Percentiles rank a stretch among this genome's conserved stretches.
Conservation (phyloP, 2,113 vertebrate species). For the Dasyornis broadbenti region DNA sequence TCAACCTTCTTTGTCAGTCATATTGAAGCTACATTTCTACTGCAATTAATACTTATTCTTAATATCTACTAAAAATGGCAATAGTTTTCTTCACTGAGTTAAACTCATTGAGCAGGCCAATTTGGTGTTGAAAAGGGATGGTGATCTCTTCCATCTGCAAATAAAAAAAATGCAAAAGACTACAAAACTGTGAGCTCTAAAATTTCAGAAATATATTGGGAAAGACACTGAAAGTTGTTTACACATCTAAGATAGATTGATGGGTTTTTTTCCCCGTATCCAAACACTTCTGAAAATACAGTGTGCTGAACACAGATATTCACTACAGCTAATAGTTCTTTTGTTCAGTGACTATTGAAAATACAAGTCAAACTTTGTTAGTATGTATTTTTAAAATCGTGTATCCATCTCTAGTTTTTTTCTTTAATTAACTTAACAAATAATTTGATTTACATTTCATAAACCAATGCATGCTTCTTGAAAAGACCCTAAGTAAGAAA, state of each 20-base stretch:
- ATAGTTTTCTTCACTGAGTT: not conserved
- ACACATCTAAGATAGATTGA: not conserved
- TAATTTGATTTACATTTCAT: not conserved
- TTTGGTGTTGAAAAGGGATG: not conserved
- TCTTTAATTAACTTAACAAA: not conserved
- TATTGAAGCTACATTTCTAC: not conserved
- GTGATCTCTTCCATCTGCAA: not conserved
- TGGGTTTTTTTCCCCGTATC: fast-evolving
- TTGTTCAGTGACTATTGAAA: not conserved
- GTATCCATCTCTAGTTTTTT: not conserved
- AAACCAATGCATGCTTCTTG: not conserved
- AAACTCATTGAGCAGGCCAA: not conserved
- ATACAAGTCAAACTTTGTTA: not conserved
- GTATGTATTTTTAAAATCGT: fast-evolving
- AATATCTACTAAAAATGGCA: not conserved
- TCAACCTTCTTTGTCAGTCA: not conserved
- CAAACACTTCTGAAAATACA: not conserved
- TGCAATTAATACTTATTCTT: not conserved
- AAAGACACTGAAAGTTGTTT: not conserved
- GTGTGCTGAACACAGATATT: not conserved
- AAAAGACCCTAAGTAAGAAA: not conserved
- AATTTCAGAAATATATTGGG: not conserved
- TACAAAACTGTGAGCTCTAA: not conserved
- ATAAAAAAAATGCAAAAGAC: not conserved
- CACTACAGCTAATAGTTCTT: not conserved